A percentile compares a stretch with the other conserved stretches of the same genome.
phyloP scores from a whole-genome alignment of 2,113 vertebrate species.

The Tachysurus vachellii region DNA sequence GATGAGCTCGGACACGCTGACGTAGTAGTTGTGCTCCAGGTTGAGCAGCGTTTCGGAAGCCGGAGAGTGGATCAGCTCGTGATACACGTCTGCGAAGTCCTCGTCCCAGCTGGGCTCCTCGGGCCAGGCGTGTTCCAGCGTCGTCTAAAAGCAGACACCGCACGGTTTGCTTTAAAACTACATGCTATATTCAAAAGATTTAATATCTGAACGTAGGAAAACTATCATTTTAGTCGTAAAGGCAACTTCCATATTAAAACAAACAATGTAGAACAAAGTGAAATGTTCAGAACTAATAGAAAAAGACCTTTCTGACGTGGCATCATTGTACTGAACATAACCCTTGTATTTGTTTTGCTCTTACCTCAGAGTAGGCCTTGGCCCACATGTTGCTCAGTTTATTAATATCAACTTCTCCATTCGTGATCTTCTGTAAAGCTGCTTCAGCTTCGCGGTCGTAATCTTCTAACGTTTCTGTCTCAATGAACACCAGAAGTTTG shows the following conservation, averaged over 20 bases:
- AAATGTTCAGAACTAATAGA: background rate
- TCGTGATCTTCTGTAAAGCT: conserved; percentile 81
- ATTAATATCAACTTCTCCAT: conserved; percentile 80
- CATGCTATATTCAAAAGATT: background rate
- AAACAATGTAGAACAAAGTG: too few species aligned
- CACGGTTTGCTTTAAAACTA: background rate
- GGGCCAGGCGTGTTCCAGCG: conserved; percentile 84
- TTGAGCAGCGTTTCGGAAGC: conserved; percentile 95
- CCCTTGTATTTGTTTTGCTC: too few species aligned
- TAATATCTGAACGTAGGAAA: background rate
- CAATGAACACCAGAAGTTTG: conserved; percentile 79
- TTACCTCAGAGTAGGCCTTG: conserved; percentile 88
- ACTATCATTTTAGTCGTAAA: background rate
- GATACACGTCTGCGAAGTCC: conserved; percentile 96
- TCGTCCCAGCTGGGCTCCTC: conserved; percentile 96
- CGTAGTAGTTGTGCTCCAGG: conserved; percentile 96
- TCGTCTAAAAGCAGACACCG: conserved; percentile 74
- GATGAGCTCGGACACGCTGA: conserved; percentile 96
- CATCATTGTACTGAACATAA: too few species aligned
- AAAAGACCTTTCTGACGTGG: background rate
- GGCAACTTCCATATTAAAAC: background rate
- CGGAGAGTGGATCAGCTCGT: conserved; percentile 95
- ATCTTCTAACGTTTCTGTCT: conserved; percentile 82
- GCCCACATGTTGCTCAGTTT: conserved; percentile 83
- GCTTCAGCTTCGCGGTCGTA: conserved; percentile 84